Conservation (phyloP, 2,113 vertebrate species). For the Microcebus jonahi region DNA sequence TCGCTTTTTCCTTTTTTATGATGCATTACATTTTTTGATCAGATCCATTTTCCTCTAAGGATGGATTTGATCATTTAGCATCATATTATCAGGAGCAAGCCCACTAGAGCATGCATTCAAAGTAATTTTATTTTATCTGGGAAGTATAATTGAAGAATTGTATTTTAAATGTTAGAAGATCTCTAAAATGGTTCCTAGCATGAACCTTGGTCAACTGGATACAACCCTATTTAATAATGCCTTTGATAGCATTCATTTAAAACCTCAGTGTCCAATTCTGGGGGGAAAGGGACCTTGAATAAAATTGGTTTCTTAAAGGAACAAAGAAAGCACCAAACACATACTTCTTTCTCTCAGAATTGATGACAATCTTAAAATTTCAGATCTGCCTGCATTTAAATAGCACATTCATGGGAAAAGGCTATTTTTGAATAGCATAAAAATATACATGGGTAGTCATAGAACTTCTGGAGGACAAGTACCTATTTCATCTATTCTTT, state of each 20-base stretch:
- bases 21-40: conserved; percentile 74
- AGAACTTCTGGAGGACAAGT: conserved; percentile 76
- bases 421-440: conserved; percentile 75
- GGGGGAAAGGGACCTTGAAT: conserved; percentile 64
- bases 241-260: conserved; percentile 82
- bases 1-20: conserved; percentile 57
- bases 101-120: conserved; percentile 80
- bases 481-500: conserved; percentile 46
- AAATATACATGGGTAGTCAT: conserved; percentile 67
- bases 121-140: conserved; percentile 84
- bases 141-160: conserved; percentile 82
- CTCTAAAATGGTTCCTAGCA: conserved; percentile 77
- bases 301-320: conserved; percentile 82
- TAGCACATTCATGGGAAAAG: conserved; percentile 76
- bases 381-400: conserved; percentile 69
- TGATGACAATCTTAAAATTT: conserved; percentile 80
- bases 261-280: conserved; percentile 68
- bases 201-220: conserved; percentile 81
- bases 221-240: conserved; percentile 80
- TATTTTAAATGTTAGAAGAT: conserved; percentile 80
- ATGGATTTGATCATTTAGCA: conserved; percentile 77
- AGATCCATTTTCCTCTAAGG: conserved; percentile 70
- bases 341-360: conserved; percentile 62
- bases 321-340: conserved; percentile 3
- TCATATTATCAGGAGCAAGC: conserved; percentile 76